Base-by-base conservation (phyloP, 2,888 invertebrate genomes). In the Penaeus monodon region DNA sequence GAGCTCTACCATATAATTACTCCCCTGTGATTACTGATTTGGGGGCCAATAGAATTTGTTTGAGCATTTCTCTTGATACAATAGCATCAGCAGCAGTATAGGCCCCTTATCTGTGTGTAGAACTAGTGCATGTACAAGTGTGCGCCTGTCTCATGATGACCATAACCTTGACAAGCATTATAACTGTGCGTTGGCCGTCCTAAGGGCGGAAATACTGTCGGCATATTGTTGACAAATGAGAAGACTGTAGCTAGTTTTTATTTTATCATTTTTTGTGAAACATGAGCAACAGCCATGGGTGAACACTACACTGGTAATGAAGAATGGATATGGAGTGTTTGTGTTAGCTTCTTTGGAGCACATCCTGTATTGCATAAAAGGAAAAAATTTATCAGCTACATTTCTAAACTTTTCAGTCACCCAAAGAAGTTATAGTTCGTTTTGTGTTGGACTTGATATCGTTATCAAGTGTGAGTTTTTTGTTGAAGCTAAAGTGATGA, bases 391-490 rank as follows among this genome's bases (percentile, higher is more conserved):
- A 29, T 65, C 70, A 29, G 57, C 70, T 70, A 83, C 82, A 82
- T 78, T 86, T 86, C 78, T 86, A 86, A 68, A 86, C 81, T 81
- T 77, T 77, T 83, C 82, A 66, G 83, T 86, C 78, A 76, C 83
- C 86, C 86, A 86, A 86, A 86, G 86, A 83, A 86, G 86, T 86
- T 86, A 63, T 86, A 63, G 79, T 81, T 86, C 78, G 82, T 86
- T 85, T 86, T 85, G 86, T 82, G 86, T 86, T 86, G 86, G 83
- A 86, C 86, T 86, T 86, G 86, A 86, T 86, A 86, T 70, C 64
- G 24, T 44, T 86, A 83, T 86, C 86, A 86, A 86, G 86, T 83
- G 86, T 82, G 68, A 82, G 82, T 66, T 81, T 74, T 80, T 85
- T 68, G 85, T 85, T 85, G 85, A 85, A 81, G 68, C 73, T 81